phyloP scores from a whole-genome alignment of 2,888 invertebrate species.

The Acleris holmiana region DNA sequence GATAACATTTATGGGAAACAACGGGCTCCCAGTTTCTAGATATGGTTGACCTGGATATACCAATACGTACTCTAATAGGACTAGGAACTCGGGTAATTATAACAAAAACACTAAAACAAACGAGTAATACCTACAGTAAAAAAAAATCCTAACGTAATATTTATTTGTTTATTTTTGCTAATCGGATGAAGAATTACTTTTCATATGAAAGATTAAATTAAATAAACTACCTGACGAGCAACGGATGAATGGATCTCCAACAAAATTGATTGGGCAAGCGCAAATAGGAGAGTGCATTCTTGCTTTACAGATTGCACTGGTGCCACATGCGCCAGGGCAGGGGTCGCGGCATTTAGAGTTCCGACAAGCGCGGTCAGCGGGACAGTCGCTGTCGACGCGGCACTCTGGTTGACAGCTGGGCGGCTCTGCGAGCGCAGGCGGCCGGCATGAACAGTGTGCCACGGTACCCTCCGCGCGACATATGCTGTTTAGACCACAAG shows the following conservation, averaged over 20 bases:
- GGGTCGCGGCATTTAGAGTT: constrained; percentile 88
- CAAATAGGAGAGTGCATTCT: constrained; percentile 91
- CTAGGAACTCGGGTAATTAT: no score
- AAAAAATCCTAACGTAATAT: no score
- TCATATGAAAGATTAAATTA: background rate
- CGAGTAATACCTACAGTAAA: no score
- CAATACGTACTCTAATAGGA: no score
- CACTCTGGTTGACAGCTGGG: constrained; percentile 92
- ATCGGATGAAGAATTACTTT: background rate
- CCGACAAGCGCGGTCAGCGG: constrained; percentile 86
- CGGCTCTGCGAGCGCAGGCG: constrained; percentile 88
- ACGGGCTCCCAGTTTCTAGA: no score
- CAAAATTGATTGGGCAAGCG: constrained; percentile 86
- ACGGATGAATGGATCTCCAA: constrained; percentile 90
- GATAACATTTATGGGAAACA: no score
- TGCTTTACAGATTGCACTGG: constrained; percentile 89
- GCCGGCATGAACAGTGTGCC: constrained; percentile 88
- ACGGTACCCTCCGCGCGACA: constrained; percentile 87
- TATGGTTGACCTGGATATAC: no score
- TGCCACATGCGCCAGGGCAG: constrained; percentile 91
- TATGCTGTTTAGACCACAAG: constrained; percentile 89
- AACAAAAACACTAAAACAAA: no score
- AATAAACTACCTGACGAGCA: constrained; percentile 84
- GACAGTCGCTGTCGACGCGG: constrained; percentile 87
- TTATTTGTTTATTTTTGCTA: no score